A percentile compares a stretch with the other conserved stretches of the same genome.
These are phyloP conservation scores for Alitta virens DNA, from an alignment of 2,888 invertebrate genomes.

Conservation along the genomic window DNA sequence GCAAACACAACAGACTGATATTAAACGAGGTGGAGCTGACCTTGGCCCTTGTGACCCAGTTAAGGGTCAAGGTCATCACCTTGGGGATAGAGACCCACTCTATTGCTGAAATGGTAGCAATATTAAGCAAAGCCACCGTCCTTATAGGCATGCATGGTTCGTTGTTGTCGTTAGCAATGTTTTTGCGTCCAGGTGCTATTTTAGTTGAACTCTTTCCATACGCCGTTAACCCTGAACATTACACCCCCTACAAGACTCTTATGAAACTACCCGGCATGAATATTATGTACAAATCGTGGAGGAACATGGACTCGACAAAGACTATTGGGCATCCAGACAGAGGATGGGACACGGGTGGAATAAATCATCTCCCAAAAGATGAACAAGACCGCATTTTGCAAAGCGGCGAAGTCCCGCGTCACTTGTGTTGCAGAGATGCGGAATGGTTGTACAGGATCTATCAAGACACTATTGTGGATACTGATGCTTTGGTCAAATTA, in stretches of 20 bases:
- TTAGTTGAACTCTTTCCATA: conserved; percentile 61
- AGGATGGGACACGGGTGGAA: conserved; percentile 54
- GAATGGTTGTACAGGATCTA: conserved; percentile 60
- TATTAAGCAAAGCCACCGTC: conserved; percentile 38
- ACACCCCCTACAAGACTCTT: conserved; percentile 59
- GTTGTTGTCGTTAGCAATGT: conserved; percentile 55
- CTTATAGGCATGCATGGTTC: conserved; percentile 60
- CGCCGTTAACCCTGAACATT: conserved; percentile 56
- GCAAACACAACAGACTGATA: conserved; percentile 57
- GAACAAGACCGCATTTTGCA: conserved; percentile 46
- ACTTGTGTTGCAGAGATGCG: conserved; percentile 60
- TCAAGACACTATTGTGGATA: conserved; percentile 60
- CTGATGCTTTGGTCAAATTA: conserved; percentile 32
- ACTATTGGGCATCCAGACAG: conserved; percentile 54
- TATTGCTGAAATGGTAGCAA: conserved; percentile 42
- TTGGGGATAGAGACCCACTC: conserved; percentile 42
- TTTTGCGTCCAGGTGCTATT: conserved; percentile 52
- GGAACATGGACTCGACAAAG: conserved; percentile 48
- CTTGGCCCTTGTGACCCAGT: conserved; percentile 35
- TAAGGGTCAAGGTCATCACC: conserved; percentile 39
- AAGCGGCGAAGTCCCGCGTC: conserved; percentile 50
- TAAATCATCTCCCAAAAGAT: conserved; percentile 49
- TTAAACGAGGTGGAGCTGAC: conserved; percentile 57
- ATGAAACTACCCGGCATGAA: conserved; percentile 46
- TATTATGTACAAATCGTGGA: conserved; percentile 57